Conservation (phyloP, 2,797 vertebrate species). For the Remorina albescens region DNA sequence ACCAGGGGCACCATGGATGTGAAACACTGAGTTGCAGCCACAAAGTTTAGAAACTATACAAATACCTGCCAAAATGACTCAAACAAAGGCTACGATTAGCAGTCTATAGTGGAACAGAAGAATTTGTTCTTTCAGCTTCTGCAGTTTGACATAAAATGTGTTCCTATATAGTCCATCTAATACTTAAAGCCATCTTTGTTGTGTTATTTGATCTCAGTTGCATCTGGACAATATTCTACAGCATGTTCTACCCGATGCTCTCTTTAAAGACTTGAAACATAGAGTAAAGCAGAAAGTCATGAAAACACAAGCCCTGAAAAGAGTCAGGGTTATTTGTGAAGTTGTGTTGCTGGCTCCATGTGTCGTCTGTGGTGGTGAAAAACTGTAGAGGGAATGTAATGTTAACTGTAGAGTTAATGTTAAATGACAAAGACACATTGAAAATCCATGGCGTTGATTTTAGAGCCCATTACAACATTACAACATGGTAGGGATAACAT, state of each 20-base stretch:
- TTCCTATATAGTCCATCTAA: neutral
- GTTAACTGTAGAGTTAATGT: constrained; percentile 55
- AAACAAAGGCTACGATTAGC: too few relatives aligned
- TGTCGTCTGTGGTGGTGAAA: constrained; percentile 23
- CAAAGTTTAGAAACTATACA: too few relatives aligned
- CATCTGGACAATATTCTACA: neutral
- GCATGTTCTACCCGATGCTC: neutral
- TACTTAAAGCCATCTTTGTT: neutral
- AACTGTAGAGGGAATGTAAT: constrained; percentile 24
- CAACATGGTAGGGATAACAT: constrained; percentile 49
- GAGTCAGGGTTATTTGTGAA: constrained; percentile 40
- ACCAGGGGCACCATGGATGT: too few relatives aligned
- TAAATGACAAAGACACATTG: constrained; percentile 46
- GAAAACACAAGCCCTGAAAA: constrained; percentile 58
- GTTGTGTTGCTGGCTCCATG: neutral
- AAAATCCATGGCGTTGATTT: constrained; percentile 63
- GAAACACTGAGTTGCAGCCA: too few relatives aligned
- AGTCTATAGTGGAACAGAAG: too few relatives aligned
- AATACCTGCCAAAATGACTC: too few relatives aligned
- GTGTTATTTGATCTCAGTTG: neutral
- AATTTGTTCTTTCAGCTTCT: neutral
- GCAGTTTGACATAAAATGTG: neutral
- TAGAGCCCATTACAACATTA: constrained; percentile 55
- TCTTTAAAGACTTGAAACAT: constrained; percentile 1
- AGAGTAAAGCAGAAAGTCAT: constrained; percentile 47